Base-by-base conservation (phyloP, 2,888 invertebrate species). In the Bembecia ichneumoniformis region DNA sequence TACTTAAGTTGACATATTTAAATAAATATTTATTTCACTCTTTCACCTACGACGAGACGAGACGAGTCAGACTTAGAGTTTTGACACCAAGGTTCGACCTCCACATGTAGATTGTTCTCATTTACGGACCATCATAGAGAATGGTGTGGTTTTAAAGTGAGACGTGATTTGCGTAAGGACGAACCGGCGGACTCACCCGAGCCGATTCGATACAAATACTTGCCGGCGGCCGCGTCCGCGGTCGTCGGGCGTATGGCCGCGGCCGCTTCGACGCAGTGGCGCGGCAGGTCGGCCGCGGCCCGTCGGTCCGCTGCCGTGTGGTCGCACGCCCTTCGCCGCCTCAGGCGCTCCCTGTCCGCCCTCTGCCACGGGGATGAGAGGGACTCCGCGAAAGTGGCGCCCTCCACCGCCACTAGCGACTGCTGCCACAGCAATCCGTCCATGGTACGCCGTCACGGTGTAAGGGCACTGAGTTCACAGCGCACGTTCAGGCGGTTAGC, bases 381-480 rank as follows among this genome's bases (percentile, higher is more conserved):
- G 57, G 59, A 63, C 47, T 59, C 65, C 49, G 60, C 64, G 54
- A 69, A 72, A 52, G 82, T 82, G 58, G 74, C 82, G 55, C 78
- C 78, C 28, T 81, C 82, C 3, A 67, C 71, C 53, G 59, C 68
- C 59, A 71, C 72, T 61, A 80, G 74, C 72, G 62, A 69, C 60
- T 67, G 61, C 57, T 71, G 68, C 60, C 75, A 77, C 50, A 68
- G 75, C 57, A 75, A 79, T 69, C 76, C 82, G 58, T 62, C 74
- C 58, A 74, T 74, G 84, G 83, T 86, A 84, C 71, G 79, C 60
- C 59, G 55, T 58, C 65, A 63, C 66, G 68, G 66, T 64, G 65
- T 65, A 62, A 14, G 53, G 49, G 10, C 14, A 28, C 28, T 28
- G 1, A 28, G 20, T 0, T 28, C 28, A 28, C 28, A 28, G 28